phyloP scores from a whole-genome alignment of 2,888 invertebrate genomes.

The Tricholauxania praeusta region DNA sequence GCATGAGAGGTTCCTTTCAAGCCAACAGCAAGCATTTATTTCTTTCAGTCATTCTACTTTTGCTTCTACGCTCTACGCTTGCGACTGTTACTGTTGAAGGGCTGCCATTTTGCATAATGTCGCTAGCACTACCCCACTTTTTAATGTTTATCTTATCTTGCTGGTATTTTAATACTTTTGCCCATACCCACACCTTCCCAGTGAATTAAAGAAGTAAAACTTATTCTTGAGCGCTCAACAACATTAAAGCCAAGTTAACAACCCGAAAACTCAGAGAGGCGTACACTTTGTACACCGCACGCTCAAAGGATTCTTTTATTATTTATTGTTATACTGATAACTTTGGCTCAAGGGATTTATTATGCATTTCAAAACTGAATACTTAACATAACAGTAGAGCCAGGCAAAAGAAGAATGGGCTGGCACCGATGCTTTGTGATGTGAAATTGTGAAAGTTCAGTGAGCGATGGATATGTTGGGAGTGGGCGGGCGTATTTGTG shows the following conservation, averaged over 20 bases:
- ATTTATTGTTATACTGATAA: constrained; percentile 44
- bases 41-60: constrained; percentile 57
- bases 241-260: constrained; percentile 47
- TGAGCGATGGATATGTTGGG: constrained; percentile 11
- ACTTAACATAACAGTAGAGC: too few species aligned
- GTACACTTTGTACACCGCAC: constrained; percentile 28
- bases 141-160: constrained; percentile 10
- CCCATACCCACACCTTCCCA: constrained; percentile 43
- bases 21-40: constrained; percentile 55
- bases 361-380: constrained; percentile 41
- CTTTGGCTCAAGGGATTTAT: constrained; percentile 35
- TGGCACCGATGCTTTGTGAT: not conserved
- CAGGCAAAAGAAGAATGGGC: too few species aligned
- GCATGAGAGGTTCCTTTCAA: constrained; percentile 65
- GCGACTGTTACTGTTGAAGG: not conserved
- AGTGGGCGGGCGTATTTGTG: not conserved
- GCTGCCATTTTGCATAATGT: constrained; percentile 17
- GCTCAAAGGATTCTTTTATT: constrained; percentile 42
- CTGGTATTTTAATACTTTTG: not conserved
- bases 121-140: constrained; percentile 22
- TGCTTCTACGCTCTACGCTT: constrained; percentile 11
- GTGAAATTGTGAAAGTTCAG: not conserved
- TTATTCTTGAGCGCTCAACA: constrained; percentile 15
- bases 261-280: constrained; percentile 48
- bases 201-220: constrained; percentile 40